A percentile compares a stretch with the other conserved stretches of the same genome.
Evolutionary conservation across 2,888 invertebrate genomes (phyloP).

Genomic region (Pantelozetes paolii): DNA sequence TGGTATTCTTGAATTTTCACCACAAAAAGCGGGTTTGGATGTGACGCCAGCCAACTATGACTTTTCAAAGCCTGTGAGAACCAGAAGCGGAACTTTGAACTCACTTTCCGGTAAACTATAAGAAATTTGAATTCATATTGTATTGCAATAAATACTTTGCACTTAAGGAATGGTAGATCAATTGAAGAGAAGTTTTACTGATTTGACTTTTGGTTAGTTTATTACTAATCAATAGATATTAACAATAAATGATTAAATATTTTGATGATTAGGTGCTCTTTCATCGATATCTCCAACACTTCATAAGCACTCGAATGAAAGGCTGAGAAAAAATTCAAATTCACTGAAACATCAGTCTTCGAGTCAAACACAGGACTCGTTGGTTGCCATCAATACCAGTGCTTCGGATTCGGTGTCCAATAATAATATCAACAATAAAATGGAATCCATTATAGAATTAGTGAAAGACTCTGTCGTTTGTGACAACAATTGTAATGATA

Average conservation of each 20-base stretch:
- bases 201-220: constrained; percentile 40
- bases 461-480: not conserved
- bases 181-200: constrained; percentile 38
- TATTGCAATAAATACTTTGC: not conserved
- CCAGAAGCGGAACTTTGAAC: constrained; percentile 10
- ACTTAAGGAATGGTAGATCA: constrained; percentile 38
- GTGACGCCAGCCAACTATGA: constrained; percentile 79
- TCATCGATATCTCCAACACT: not conserved
- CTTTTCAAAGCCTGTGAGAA: constrained; percentile 54
- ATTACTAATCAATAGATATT: not conserved
- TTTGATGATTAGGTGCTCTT: not conserved
- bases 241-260: not conserved
- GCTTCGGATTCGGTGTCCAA: not conserved
- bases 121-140: too few species aligned
- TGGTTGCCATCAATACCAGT: not conserved
- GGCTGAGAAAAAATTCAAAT: constrained; percentile 1
- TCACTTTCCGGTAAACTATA: not conserved
- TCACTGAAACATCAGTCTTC: constrained; percentile 4
- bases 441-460: constrained; percentile 11
- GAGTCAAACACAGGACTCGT: not conserved
- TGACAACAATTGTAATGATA: not conserved
- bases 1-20: constrained; percentile 68
- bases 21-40: constrained; percentile 79
- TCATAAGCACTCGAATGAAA: not conserved
- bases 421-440: not conserved